These are phyloP conservation scores for Steinernema carpocapsae DNA, from an alignment of 2,888 invertebrate genomes.

Conservation along the genomic window DNA sequence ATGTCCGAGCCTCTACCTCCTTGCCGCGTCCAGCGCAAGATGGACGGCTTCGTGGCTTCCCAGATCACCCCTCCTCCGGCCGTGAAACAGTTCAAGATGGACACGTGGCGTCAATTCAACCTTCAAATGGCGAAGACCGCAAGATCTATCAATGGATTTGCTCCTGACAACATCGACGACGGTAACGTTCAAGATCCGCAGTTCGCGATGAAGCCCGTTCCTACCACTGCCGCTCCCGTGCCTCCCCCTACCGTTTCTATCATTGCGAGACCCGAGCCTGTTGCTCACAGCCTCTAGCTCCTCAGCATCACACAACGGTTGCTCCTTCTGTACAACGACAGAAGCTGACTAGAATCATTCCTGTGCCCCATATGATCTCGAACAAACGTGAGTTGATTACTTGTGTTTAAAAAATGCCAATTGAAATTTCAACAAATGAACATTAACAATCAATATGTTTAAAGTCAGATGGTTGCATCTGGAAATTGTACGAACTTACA, in stretches of 20 bases:
- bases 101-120: conserved; percentile 63
- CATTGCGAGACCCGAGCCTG: conserved; percentile 12
- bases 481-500: too few species aligned
- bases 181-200: neutral
- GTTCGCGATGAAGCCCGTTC: neutral
- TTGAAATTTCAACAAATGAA: neutral
- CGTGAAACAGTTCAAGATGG: conserved; percentile 64
- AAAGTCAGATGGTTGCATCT: too few species aligned
- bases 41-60: conserved; percentile 53
- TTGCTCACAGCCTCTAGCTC: neutral
- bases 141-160: conserved; percentile 9
- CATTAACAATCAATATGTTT: neutral
- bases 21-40: conserved; percentile 49
- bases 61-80: conserved; percentile 60
- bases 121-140: conserved; percentile 37
- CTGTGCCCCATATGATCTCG: conserved; percentile 56
- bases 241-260: conserved; percentile 9
- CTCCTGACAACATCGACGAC: conserved; percentile 27
- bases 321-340: conserved; percentile 34
- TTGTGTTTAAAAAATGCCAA: neutral
- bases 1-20: conserved; percentile 63
- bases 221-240: conserved; percentile 23
- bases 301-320: conserved; percentile 1
- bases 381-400: conserved; percentile 53
- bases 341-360: conserved; percentile 52